Evolutionary conservation across 2,113 vertebrate species (phyloP).

Genomic region (Pachypanchax playfairii): DNA sequence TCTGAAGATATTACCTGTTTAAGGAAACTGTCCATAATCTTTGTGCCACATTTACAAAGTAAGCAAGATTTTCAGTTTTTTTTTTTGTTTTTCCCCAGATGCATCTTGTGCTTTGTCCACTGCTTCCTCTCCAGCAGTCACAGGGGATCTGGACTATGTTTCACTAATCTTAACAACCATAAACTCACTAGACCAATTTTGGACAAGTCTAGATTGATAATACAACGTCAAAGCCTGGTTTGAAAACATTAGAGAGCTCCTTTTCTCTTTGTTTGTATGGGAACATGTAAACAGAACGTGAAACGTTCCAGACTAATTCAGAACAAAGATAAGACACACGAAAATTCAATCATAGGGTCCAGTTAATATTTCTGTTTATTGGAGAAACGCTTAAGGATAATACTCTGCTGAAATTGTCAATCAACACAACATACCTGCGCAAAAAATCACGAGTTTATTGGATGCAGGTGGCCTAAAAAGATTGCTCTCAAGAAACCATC

Average conservation of each 20-base stretch:
- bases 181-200: constrained; percentile 46
- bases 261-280: constrained; percentile 42
- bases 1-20: not conserved
- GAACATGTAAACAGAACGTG: constrained; percentile 52
- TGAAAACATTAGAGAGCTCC: constrained; percentile 32
- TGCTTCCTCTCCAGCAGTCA: constrained; percentile 48
- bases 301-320: constrained; percentile 31
- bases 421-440: no score
- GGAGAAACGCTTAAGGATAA: not conserved
- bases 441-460: no score
- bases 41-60: not conserved
- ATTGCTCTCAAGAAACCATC: no score
- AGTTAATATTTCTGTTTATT: no score
- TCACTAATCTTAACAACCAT: constrained; percentile 52
- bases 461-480: no score
- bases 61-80: not conserved
- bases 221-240: constrained; percentile 35
- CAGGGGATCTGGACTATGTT: constrained; percentile 63
- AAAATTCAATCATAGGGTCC: no score
- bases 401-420: no score
- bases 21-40: not conserved
- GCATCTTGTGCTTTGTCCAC: not conserved
- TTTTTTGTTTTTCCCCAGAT: no score
- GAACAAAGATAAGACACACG: constrained; percentile 44
- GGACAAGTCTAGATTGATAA: constrained; percentile 56